Evolutionary conservation across 2,797 vertebrate genomes (phyloP), one percentile per base, ranked within the genome.

Genomic region (Silurus aristotelis): DNA sequence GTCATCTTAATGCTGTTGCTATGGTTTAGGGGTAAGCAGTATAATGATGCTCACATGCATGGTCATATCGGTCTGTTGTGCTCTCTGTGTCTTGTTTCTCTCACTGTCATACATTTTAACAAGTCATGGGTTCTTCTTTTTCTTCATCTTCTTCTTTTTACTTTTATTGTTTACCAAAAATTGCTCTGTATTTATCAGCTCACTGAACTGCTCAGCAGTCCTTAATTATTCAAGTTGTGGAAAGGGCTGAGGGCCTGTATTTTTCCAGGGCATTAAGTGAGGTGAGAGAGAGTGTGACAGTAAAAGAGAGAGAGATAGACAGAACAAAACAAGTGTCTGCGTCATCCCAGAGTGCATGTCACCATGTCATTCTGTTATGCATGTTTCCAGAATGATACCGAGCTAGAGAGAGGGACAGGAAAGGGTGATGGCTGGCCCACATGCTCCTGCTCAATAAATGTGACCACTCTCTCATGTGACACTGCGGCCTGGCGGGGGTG

Each of bases 191-290:
- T 90, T 89, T 89, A 91, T 92, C 91, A 88, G 91, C 91, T 90
- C 91, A 87, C 91, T 91, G 92, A 93, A 88, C 92, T 92, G 92
- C 91, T 92, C 90, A 86, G 89, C 87, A 73, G 84, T 88, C 87
- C 90, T 95, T 93, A 93, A 94, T 94, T 94, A 95, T 94, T 94
- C 90, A 95, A 87, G 89, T 91, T 87, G 89, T 93, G 92, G 91
- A 93, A 93, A 93, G 86, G 89, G 89, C 89, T 91, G 87, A 92
- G 86, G 89, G 81, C 90, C 83, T 80, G 76, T 79, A 71, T 85
- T 86, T 87, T 85, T 85, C 86, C 81, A 73, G 72, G 55, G 72
- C 83, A 88, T 80, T 85, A 87, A 85, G 84, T 83, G 52, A 77
- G 80, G 52, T 52, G 89, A 86, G 55, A 66, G 72, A 87, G 70